Conservation (phyloP, 2,797 vertebrate species). For the Rallus crepitans region DNA sequence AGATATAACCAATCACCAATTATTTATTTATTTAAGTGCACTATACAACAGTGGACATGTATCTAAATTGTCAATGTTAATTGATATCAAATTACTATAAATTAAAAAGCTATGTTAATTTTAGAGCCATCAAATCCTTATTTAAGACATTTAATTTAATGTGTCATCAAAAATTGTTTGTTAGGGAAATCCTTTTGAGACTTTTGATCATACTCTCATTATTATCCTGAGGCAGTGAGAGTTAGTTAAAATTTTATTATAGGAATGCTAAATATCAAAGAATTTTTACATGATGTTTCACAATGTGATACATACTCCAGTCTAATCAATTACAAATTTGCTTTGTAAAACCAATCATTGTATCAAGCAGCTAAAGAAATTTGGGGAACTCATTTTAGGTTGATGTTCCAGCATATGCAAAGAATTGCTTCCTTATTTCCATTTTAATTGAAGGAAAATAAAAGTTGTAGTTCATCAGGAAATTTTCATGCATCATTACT, state of each 20-base stretch:
- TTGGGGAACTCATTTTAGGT: background rate
- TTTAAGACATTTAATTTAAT: slow-evolving; percentile 29
- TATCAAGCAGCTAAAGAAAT: slow-evolving; percentile 10
- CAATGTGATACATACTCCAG: background rate
- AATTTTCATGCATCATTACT: slow-evolving; percentile 14
- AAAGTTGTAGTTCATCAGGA: background rate
- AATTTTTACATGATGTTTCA: background rate
- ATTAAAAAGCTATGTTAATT: background rate
- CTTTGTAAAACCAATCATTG: slow-evolving; percentile 1
- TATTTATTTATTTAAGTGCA: background rate
- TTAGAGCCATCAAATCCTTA: background rate
- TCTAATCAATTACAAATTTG: slow-evolving; percentile 9
- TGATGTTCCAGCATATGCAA: background rate
- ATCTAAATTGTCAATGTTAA: background rate
- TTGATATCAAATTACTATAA: background rate
- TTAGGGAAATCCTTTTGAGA: background rate
- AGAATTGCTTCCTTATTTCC: background rate
- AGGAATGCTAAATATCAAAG: background rate
- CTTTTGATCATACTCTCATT: background rate
- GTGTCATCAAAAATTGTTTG: background rate
- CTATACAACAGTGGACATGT: background rate
- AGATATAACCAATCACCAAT: background rate
- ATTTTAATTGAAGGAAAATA: background rate
- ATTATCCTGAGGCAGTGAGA: background rate
- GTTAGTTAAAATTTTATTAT: slow-evolving; percentile 25